These are phyloP conservation scores for Cryptotis parvus DNA, from an alignment of 2,113 vertebrate species.

Conservation along the genomic window DNA sequence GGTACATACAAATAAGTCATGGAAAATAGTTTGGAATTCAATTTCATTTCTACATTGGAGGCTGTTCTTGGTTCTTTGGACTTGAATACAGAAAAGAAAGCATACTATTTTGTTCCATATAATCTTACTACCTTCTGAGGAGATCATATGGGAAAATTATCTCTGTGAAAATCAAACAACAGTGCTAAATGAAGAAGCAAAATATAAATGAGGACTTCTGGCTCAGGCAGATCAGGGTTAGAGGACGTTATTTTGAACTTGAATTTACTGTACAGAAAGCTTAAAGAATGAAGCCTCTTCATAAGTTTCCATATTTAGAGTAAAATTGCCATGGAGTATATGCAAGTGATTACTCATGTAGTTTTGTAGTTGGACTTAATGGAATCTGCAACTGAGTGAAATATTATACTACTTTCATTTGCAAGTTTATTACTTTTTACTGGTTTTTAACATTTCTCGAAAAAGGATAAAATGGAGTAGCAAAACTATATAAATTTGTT, in stretches of 20 bases:
- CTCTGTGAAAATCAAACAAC: not conserved
- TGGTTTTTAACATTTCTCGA: slow-evolving; percentile 22
- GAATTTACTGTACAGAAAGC: not conserved
- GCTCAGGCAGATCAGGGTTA: not conserved
- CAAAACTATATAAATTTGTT: not conserved
- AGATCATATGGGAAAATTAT: not conserved
- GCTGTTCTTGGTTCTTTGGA: not conserved
- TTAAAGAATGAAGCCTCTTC: not conserved
- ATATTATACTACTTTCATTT: not conserved
- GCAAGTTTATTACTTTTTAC: not conserved
- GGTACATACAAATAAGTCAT: not conserved
- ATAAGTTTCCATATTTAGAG: not conserved
- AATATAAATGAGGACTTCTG: not conserved
- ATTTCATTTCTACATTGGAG: not conserved
- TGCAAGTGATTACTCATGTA: not conserved
- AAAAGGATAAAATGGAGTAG: not conserved
- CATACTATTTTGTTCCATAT: not conserved
- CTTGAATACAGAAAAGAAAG: not conserved
- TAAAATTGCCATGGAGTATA: not conserved
- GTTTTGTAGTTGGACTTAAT: not conserved
- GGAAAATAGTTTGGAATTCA: not conserved
- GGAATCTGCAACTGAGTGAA: not conserved
- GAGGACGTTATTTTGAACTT: not conserved
- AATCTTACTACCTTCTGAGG: not conserved
- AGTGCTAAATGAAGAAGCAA: not conserved